Evolutionary conservation across 1,140 invertebrate genomes (phyloP), one percentile per base, ranked within the genome.

Genomic region (Drosophila subpulchrella): DNA sequence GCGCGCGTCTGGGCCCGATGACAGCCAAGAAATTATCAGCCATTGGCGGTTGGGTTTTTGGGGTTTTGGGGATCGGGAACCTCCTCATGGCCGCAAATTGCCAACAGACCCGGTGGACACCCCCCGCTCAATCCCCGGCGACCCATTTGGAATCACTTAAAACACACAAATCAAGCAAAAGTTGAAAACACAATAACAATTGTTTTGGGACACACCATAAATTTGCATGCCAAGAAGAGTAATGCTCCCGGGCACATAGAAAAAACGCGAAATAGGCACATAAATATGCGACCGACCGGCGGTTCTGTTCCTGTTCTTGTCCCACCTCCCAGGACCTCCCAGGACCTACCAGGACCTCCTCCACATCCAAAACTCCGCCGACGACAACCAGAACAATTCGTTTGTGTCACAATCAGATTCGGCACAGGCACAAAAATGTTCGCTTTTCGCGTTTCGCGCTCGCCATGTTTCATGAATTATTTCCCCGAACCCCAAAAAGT

Each of bases 381-480:
- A 78, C 81, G 76, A 84, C 81, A 84, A 81, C 67, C 74, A 84
- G 84, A 89, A 89, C 84, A 89, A 89, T 89, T 89, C 84, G 84
- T 89, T 89, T 89, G 77, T 89, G 84, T 89, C 84, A 89, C 84
- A 89, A 89, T 89, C 84, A 89, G 84, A 90, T 89, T 89, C 85
- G 85, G 81, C 78, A 82, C 73, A 73, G 79, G 76, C 79, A 88
- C 82, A 88, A 89, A 88, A 88, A 88, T 88, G 84, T 85, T 85
- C 72, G 62, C 76, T 61, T 78, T 80, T 85, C 81, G 81, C 73
- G 61, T 65, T 85, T 81, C 78, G 82, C 82, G 78, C 81, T 89
- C 84, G 70, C 84, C 77, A 89, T 90, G 81, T 89, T 89, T 89
- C 85, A 89, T 89, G 80, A 89, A 89, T 89, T 89, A 89, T 89